phyloP scores from a whole-genome alignment of 2,888 invertebrate species.

The Drosophila phalerata region DNA sequence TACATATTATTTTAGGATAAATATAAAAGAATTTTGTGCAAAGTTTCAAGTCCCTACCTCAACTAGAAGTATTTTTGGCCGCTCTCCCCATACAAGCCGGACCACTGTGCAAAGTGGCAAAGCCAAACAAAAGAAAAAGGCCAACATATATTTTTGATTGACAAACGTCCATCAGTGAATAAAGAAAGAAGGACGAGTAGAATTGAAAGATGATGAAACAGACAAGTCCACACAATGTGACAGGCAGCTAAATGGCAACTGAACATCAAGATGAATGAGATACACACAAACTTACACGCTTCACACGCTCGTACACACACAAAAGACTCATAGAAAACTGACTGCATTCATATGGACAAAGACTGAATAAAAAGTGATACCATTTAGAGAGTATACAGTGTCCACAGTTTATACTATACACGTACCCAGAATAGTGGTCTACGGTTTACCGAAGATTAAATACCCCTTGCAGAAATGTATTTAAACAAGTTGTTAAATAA shows the following conservation, averaged over 20 bases:
- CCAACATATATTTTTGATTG: conserved; percentile 74
- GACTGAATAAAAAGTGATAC: conserved; percentile 20
- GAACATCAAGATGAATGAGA: conserved; percentile 22
- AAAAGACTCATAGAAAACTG: conserved; percentile 20
- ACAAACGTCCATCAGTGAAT: conserved; percentile 72
- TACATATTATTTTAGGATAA: no score
- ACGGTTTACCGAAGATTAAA: background rate
- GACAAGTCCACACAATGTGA: conserved; percentile 38
- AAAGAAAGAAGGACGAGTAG: background rate
- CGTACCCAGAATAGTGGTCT: background rate
- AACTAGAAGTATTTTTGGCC: no score
- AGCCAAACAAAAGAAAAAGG: conserved; percentile 51
- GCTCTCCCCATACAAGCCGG: no score
- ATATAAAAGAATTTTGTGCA: no score
- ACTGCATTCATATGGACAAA: conserved; percentile 38
- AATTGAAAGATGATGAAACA: conserved; percentile 8
- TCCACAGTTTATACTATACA: no score
- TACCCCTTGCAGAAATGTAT: background rate
- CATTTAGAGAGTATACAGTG: conserved; percentile 16
- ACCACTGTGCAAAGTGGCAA: no score
- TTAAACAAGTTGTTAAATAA: background rate
- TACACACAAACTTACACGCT: background rate
- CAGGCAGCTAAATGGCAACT: conserved; percentile 56
- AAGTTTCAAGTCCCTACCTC: no score
- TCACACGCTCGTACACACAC: background rate